Evolutionary conservation across 2,113 vertebrate genomes (phyloP).

Genomic region (Rhombomys opimus): DNA sequence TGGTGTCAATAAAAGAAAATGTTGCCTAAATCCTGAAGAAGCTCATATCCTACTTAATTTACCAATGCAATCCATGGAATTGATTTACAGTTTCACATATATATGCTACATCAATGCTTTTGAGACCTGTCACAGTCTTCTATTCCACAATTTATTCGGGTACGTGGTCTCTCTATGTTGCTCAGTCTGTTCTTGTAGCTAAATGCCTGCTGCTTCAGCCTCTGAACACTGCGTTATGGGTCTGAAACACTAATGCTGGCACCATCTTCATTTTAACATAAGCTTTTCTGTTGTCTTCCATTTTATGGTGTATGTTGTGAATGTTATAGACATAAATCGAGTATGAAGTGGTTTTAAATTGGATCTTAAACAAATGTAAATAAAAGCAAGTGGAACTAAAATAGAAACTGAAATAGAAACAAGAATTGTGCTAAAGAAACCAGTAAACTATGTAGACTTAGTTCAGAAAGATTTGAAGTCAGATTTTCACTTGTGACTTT

Average conservation of each 20-base stretch:
- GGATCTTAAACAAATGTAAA: not conserved
- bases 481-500: not conserved
- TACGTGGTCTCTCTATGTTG: not conserved
- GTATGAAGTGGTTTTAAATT: not conserved
- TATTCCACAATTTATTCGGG: not conserved
- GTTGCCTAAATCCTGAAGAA: not conserved
- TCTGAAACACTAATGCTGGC: not conserved
- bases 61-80: not conserved
- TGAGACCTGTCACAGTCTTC: too few species aligned
- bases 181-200: not conserved
- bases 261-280: not conserved
- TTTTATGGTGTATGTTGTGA: not conserved
- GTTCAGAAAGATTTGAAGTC: not conserved
- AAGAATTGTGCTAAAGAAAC: not conserved
- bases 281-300: not conserved
- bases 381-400: not conserved
- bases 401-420: not conserved
- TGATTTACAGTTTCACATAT: not conserved
- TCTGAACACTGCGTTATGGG: not conserved
- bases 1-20: not conserved
- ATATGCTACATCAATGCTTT: not conserved
- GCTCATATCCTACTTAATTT: not conserved
- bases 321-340: not conserved
- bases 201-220: not conserved
- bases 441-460: not conserved